Evolutionary conservation across 2,797 vertebrate species (phyloP).

Genomic region (Columba guinea): DNA sequence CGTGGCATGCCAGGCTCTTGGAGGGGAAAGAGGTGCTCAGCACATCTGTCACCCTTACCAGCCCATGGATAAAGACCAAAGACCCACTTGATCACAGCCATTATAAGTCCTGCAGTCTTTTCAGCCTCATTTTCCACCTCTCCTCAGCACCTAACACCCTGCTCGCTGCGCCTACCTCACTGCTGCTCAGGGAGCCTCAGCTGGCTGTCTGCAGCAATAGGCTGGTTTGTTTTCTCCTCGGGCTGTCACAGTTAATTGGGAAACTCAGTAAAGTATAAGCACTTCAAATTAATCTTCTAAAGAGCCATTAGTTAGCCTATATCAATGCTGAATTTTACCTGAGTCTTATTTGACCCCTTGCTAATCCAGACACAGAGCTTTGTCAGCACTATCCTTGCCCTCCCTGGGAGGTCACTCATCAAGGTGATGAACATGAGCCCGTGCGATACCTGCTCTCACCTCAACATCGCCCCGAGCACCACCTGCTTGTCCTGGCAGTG

Average conservation of each 20-base stretch:
- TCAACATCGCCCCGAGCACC: not conserved
- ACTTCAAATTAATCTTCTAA: not conserved
- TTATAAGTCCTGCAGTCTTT: not conserved
- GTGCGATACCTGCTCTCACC: accelerated
- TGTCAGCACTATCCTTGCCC: not conserved
- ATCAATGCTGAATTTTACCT: not conserved
- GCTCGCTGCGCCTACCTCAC: not conserved
- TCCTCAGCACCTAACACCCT: not conserved
- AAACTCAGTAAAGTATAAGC: not conserved
- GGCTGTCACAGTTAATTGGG: not conserved
- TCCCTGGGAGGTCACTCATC: not conserved
- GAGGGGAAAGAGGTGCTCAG: not conserved
- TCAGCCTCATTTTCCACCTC: not conserved
- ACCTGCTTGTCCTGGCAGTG: accelerated
- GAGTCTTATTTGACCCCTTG: not conserved
- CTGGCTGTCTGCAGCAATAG: accelerated
- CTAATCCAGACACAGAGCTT: not conserved
- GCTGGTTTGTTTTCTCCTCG: not conserved
- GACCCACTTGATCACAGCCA: accelerated
- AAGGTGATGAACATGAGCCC: not conserved
- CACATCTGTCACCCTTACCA: not conserved
- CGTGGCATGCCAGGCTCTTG: not conserved
- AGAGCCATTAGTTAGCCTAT: not conserved
- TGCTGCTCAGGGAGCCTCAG: not conserved
- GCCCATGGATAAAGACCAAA: not conserved